Conservation (phyloP, 1,140 invertebrate genomes). For the Acromyrmex echinatior region DNA sequence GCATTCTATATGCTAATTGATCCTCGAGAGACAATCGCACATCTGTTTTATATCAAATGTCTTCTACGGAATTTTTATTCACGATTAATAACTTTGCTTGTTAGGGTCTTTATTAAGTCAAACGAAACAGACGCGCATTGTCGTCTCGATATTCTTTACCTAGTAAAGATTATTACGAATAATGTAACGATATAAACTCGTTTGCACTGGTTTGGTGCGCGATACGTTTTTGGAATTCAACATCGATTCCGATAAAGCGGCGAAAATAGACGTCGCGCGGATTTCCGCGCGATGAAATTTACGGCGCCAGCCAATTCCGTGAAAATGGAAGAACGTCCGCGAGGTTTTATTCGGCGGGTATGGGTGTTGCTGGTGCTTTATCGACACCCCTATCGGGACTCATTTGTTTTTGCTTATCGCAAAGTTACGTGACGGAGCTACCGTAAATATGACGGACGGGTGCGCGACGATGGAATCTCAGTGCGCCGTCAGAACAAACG, state of each 20-base stretch:
- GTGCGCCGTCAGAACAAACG: slow-evolving; percentile 73
- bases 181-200: slow-evolving; percentile 13
- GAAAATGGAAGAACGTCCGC: slow-evolving; percentile 79
- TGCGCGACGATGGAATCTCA: slow-evolving; percentile 72
- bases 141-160: background rate
- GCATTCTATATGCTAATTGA: slow-evolving; percentile 18
- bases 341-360: slow-evolving; percentile 75
- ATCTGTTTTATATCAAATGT: background rate
- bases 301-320: slow-evolving; percentile 74
- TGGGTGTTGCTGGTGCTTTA: slow-evolving; percentile 34
- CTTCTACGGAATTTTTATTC: slow-evolving; percentile 8
- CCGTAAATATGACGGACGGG: slow-evolving; percentile 81
- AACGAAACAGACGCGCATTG: slow-evolving; percentile 18
- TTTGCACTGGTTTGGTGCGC: background rate
- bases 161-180: background rate
- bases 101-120: background rate
- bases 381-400: slow-evolving; percentile 77
- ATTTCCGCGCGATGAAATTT: slow-evolving; percentile 77
- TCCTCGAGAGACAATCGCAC: background rate
- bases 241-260: slow-evolving; percentile 70
- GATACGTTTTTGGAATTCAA: slow-evolving; percentile 39
- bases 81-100: background rate
- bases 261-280: slow-evolving; percentile 69
- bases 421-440: slow-evolving; percentile 69
- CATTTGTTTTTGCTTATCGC: slow-evolving; percentile 83